Evolutionary conservation across 2,113 vertebrate genomes (phyloP).

Genomic region (Clarias macrocephalus): DNA sequence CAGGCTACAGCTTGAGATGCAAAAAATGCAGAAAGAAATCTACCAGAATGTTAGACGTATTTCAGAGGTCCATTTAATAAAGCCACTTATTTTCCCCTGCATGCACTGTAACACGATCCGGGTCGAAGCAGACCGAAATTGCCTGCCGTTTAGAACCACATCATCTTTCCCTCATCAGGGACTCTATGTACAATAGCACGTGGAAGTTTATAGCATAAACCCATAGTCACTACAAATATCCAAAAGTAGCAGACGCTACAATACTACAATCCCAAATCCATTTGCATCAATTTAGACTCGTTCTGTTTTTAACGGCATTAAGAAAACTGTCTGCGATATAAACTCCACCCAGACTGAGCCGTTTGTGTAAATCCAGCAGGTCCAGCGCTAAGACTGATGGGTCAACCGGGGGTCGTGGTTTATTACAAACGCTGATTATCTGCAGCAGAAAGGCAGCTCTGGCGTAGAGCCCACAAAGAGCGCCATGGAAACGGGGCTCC

Average conservation of each 20-base stretch:
- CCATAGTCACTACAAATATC: background rate
- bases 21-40: background rate
- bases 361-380: constrained; percentile 57
- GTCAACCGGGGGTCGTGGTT: constrained; percentile 46
- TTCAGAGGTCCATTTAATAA: background rate
- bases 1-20: background rate
- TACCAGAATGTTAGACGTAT: background rate
- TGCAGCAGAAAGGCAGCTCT: constrained; percentile 64
- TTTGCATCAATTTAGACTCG: background rate
- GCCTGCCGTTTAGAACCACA: background rate
- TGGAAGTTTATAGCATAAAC: background rate
- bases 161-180: background rate
- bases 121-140: background rate
- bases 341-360: constrained; percentile 67
- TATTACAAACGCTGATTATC: constrained; percentile 56
- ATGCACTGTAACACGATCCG: background rate
- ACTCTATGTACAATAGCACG: background rate
- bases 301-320: constrained; percentile 50
- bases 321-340: constrained; percentile 61
- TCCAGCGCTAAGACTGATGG: constrained; percentile 58
- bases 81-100: background rate
- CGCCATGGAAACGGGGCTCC: constrained; percentile 70
- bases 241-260: background rate
- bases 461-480: constrained; percentile 69
- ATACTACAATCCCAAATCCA: background rate